These are phyloP conservation scores for Gyrodactylus bullatarudis DNA, from an alignment of 1,140 invertebrate species.

Conservation along the genomic window DNA sequence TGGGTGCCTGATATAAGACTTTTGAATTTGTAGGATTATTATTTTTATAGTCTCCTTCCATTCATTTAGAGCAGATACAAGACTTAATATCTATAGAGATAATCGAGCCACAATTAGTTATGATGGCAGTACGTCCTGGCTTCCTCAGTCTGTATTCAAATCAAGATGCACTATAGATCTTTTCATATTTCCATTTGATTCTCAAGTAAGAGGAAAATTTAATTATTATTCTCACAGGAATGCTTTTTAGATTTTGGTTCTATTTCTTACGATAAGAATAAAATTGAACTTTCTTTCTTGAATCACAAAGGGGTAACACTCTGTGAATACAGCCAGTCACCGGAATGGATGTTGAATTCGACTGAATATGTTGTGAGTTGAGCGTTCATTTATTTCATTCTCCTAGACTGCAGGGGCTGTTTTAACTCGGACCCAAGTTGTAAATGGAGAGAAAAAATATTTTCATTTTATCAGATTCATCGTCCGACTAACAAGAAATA, in stretches of 20 bases:
- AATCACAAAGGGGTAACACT: background rate
- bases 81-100: background rate
- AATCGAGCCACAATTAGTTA: constrained; percentile 34
- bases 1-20: background rate
- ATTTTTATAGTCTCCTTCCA: background rate
- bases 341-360: background rate
- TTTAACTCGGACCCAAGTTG: background rate
- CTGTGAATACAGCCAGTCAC: background rate
- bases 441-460: background rate
- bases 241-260: background rate
- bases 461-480: background rate
- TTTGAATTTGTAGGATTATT: background rate
- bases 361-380: background rate
- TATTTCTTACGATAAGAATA: background rate
- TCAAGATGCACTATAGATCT: constrained; percentile 98
- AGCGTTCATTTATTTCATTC: background rate
- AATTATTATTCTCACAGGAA: background rate
- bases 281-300: background rate
- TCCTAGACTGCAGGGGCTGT: background rate
- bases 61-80: background rate
- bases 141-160: constrained; percentile 91
- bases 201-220: constrained; percentile 77
- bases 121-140: constrained; percentile 64
- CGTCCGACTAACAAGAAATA: constrained; percentile 6
- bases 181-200: constrained; percentile 78